A percentile compares a stretch with the other conserved stretches of the same genome.
Conservation (phyloP, 2,888 invertebrate genomes). For the Cryptosula pallasiana region DNA sequence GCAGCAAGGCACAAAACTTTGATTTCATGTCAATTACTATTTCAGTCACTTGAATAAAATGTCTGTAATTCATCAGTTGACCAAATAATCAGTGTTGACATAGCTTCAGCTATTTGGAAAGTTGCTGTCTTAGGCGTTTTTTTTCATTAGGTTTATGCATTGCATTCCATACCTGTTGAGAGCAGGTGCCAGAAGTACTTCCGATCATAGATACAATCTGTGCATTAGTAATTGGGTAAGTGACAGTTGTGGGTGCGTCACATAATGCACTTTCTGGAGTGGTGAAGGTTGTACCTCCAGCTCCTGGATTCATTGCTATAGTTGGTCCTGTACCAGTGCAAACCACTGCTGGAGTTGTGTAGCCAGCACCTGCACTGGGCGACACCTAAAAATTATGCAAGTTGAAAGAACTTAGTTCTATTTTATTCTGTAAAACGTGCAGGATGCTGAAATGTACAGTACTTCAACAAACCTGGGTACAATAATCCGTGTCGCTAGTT, state of each 20-base stretch:
- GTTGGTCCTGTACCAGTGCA: background rate
- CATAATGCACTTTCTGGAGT: background rate
- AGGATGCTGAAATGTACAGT: background rate
- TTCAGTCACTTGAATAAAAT: too few relatives aligned
- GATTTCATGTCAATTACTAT: too few relatives aligned
- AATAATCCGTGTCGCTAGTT: background rate
- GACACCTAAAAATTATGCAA: background rate
- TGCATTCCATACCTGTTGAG: constrained; percentile 4
- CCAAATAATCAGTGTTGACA: too few relatives aligned
- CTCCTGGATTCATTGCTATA: background rate
- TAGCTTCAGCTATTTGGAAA: too few relatives aligned
- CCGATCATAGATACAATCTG: constrained; percentile 11
- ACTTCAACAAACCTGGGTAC: background rate
- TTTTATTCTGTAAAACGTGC: background rate
- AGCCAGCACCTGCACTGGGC: background rate
- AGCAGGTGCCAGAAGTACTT: constrained; percentile 15
- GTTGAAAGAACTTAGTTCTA: background rate
- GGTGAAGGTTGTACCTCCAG: background rate
- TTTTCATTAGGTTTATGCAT: too few relatives aligned
- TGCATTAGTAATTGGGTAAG: background rate
- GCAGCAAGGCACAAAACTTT: too few relatives aligned
- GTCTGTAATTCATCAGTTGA: too few relatives aligned
- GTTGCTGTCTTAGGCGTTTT: too few relatives aligned
- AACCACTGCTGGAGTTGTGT: background rate
- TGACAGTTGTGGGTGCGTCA: background rate